Evolutionary conservation across 2,113 vertebrate species (phyloP), one percentile per base, ranked within the genome.

Genomic region (Ifrita kowaldi): DNA sequence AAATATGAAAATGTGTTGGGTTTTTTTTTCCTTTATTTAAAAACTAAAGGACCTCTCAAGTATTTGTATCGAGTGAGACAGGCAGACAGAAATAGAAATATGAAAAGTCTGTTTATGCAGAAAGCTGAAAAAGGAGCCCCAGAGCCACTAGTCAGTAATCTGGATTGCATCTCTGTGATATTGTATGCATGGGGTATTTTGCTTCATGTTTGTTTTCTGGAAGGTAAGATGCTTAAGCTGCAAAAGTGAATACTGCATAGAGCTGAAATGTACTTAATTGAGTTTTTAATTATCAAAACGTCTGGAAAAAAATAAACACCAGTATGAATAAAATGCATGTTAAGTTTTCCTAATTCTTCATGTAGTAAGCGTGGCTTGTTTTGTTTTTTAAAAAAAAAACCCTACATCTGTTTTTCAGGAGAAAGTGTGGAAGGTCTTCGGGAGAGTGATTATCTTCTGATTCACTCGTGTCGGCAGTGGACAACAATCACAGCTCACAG

Each of bases 401-500:
- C 26, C 64, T 63, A 9, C 23, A 21, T 96, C 7, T 98, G 1
- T 98, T 90, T 98, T 97, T 55, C 96, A 99, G 99, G 99, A 93
- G 99, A 99, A 98, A 92, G 98, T 41, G 98, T 99, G 64, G 99
- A 99, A 98, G 99, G 99, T 62, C 98, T 99, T 90, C 97, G 99
- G 96, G 99, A 99, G 91, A 99, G 98, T 7, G 99, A 99, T 97
- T 99, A 99, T 97, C 98, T 99, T 98, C 98, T 99, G 97, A 98
- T 99, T 96, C 99, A 99, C 97, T 99, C 99, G 1, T 99, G 99
- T 84, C 99, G 99, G 44, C 99, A 99, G 97, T 99, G 99, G 99
- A 99, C 99, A 42, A 99, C 99, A 56, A 99, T 99, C 89, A 99
- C 99, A 87, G 99, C 99, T 95, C 99, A 99, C 95, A 99, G 99